Evolutionary conservation across 1,140 invertebrate species (phyloP).

Genomic region (Dendroctonus valens): DNA sequence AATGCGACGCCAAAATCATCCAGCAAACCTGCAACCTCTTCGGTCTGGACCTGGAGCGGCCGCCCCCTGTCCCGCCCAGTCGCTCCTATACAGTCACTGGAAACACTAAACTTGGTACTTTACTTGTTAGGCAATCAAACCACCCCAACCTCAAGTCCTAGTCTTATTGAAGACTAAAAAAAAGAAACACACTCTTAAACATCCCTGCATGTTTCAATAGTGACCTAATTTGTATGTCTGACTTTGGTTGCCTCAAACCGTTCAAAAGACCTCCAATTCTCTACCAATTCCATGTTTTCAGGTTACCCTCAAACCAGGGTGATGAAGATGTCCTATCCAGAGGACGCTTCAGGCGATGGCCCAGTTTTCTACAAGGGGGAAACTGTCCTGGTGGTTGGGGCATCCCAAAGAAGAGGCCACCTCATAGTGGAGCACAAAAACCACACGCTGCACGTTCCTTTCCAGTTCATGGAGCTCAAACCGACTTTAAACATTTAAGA

Average conservation of each 20-base stretch:
- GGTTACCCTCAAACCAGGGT: constrained; percentile 88
- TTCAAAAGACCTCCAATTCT: too few species aligned
- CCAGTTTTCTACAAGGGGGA: constrained; percentile 74
- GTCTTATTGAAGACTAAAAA: too few species aligned
- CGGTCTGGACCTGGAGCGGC: constrained; percentile 84
- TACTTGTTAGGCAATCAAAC: background rate
- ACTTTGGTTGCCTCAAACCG: too few species aligned
- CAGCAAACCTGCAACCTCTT: constrained; percentile 87
- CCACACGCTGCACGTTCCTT: constrained; percentile 78
- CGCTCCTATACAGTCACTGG: constrained; percentile 86
- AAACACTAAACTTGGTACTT: constrained; percentile 74
- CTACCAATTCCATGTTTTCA: constrained; percentile 4
- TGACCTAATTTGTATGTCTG: too few species aligned
- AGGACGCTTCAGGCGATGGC: constrained; percentile 55
- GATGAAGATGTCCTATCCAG: constrained; percentile 86
- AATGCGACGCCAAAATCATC: constrained; percentile 82
- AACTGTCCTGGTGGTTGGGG: constrained; percentile 77
- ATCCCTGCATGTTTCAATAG: too few species aligned
- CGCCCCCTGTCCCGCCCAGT: constrained; percentile 85
- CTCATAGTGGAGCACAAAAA: constrained; percentile 81
- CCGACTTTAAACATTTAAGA: constrained; percentile 42
- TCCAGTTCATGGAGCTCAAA: constrained; percentile 81
- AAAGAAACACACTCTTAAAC: too few species aligned
- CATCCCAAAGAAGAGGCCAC: constrained; percentile 76
- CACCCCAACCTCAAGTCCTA: too few species aligned